Percentiles rank a stretch among this genome's conserved stretches.
Conservation (phyloP, 2,888 invertebrate genomes). For the Mythimna ferrago region DNA sequence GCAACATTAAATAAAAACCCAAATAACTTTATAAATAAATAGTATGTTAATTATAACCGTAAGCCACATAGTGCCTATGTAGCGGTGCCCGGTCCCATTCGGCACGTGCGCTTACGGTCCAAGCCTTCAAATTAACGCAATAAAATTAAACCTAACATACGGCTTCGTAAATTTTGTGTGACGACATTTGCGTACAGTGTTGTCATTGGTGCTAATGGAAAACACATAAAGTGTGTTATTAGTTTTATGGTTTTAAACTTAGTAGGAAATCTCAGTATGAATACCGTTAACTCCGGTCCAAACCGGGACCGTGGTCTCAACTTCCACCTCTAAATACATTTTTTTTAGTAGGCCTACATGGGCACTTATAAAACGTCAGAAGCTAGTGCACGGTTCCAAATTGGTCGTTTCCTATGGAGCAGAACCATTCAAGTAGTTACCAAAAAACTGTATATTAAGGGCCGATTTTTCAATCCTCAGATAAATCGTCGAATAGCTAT, state of each 20-base stretch:
- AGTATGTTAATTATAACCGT: not conserved
- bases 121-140: constrained; percentile 75
- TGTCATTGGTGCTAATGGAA: constrained; percentile 44
- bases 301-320: too few species aligned
- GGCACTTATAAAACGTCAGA: too few species aligned
- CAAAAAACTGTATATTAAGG: too few species aligned
- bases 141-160: constrained; percentile 78
- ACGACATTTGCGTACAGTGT: constrained; percentile 48
- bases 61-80: constrained; percentile 49
- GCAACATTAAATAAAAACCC: too few species aligned
- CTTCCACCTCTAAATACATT: too few species aligned
- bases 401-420: too few species aligned
- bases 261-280: constrained; percentile 5
- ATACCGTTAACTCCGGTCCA: not conserved
- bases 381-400: too few species aligned
- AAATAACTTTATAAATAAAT: too few species aligned
- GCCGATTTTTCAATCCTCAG: too few species aligned
- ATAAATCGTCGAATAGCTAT: too few species aligned
- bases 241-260: constrained; percentile 16
- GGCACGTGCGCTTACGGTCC: constrained; percentile 65
- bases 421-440: too few species aligned
- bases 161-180: constrained; percentile 73
- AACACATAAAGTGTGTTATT: constrained; percentile 50
- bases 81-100: constrained; percentile 48
- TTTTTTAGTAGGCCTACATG: too few species aligned